Base-by-base conservation (phyloP, 2,888 invertebrate genomes). In the Tenthredo mesomela region DNA sequence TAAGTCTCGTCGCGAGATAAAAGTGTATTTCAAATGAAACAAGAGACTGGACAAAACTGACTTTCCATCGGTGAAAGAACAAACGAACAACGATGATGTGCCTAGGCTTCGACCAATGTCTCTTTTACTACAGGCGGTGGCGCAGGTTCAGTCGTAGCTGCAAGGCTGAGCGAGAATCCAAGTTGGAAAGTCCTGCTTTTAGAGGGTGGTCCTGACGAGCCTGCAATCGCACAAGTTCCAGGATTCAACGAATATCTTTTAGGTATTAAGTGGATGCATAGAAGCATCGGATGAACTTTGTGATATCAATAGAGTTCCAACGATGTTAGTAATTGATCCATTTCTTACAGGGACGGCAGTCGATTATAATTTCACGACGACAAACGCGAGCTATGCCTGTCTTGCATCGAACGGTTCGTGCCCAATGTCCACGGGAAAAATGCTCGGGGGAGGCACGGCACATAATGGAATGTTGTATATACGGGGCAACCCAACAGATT, bases 401-500 rank as follows among this genome's bases (percentile, higher is more conserved):
- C 29, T 25, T 15, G 9, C 67, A 15, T 21, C 67, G 96, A 96
- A 88, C 10, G 94, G 29, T 29, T 29, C 29, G 1, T 29, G 29
- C 29, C 29, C 29, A 29, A 29, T 29, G 29, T 29, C 29, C 29
- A 29, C 29, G 84, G 97, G 96, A 3, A 97, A 96, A 91, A 96
- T 96, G 86, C 91, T 95, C 89, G 97, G 97, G 6, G 97, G 97
- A 0, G 95, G 95, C 88, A 95, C 95, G 70, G 95, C 95, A 0
- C 95, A 96, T 77, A 97, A 97, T 90, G 97, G 97, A 7, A 97
- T 97, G 97, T 96, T 96, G 94, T 97, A 97, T 92, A 96, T 97
- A 93, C 94, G 97, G 29, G 97, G 97, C 0, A 95, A 96, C 88
- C 94, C 95, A 0, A 94, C 94, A 0, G 97, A 97, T 93, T 97